Evolutionary conservation across 2,888 invertebrate genomes (phyloP).

Genomic region (Lydus trimaculatus): DNA sequence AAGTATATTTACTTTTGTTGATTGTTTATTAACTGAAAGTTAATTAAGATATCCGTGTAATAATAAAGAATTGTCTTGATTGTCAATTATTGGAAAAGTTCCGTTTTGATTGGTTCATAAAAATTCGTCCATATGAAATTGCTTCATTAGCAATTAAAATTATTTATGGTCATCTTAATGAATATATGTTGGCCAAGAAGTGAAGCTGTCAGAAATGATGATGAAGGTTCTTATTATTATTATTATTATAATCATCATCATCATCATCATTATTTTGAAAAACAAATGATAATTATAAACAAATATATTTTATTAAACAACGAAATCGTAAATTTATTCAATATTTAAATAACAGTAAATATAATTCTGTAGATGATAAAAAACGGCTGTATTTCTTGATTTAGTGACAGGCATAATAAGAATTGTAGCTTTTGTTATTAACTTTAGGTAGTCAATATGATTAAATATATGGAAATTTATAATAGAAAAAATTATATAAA

Average conservation of each 20-base stretch:
- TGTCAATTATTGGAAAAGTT: slow-evolving; percentile 8
- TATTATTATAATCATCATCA: not conserved
- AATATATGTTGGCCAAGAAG: not conserved
- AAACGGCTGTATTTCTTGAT: not conserved
- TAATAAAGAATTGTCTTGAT: not conserved
- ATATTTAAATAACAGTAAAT: not conserved
- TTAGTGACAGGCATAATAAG: not conserved
- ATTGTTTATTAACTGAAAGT: slow-evolving; percentile 2
- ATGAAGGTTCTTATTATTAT: not conserved
- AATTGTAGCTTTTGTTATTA: not conserved
- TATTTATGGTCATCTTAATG: slow-evolving; percentile 1
- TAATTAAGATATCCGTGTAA: not conserved
- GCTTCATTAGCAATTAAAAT: slow-evolving; percentile 7
- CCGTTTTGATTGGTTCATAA: slow-evolving; percentile 7
- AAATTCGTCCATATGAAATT: slow-evolving; percentile 5
- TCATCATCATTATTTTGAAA: not conserved
- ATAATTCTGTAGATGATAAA: not conserved
- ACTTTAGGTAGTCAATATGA: not conserved
- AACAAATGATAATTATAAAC: not conserved
- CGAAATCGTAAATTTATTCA: not conserved
- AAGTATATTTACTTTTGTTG: not conserved
- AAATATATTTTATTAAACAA: not conserved
- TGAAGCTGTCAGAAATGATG: slow-evolving; percentile 1
- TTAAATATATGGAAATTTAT: not conserved
- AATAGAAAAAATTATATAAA: not conserved